Evolutionary conservation across 2,113 vertebrate species (phyloP), one percentile per base, ranked within the genome.

Genomic region (Zapornia atra): DNA sequence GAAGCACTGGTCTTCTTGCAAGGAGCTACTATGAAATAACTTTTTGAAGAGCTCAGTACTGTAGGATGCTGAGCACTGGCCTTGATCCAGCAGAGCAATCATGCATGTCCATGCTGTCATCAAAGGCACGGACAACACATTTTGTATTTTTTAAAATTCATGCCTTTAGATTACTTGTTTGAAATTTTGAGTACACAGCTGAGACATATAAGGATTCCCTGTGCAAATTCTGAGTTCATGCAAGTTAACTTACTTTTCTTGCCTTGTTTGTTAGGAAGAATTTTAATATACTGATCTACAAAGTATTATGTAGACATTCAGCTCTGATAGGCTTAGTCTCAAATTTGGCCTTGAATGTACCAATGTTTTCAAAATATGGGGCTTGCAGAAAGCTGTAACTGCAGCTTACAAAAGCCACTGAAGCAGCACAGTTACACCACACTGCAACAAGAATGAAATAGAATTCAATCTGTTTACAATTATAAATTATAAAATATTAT

Each of bases 1-100:
- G 68, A 88, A 95, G 26, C 69, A 31, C 42, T 92, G 86, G 65
- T 68, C 64, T 80, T 90, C 85, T 94, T 88, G 66, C 40, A 46
- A 71, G 68, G 29, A 51, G 9, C 42, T 63, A 13, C 64, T 86
- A 19, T 59, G 86, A 60, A 75, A 48, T 78, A 72, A 70, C 34
- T 66, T 83, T 1, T 16, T 80, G 82, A 86, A 60, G 26, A 73
- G 17, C 34, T 90, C 50, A 40, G 0, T 80, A 6, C 56, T 56
- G 15, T n/a, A 66, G 38, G 46, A 46, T 63, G 70, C 85, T 73
- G 70, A 82, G 56, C 15, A 0, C 69, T 92, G 80, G 59, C 64
- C 60, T 66, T 20, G 51, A 12, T 51, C 71, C 93, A 92, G 82
- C 54, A 66, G 82, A 81, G 71, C 82, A 90, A 13, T 90, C 60